These are phyloP conservation scores for Osmoderma eremita DNA, from an alignment of 2,888 invertebrate species.

Conservation along the genomic window DNA sequence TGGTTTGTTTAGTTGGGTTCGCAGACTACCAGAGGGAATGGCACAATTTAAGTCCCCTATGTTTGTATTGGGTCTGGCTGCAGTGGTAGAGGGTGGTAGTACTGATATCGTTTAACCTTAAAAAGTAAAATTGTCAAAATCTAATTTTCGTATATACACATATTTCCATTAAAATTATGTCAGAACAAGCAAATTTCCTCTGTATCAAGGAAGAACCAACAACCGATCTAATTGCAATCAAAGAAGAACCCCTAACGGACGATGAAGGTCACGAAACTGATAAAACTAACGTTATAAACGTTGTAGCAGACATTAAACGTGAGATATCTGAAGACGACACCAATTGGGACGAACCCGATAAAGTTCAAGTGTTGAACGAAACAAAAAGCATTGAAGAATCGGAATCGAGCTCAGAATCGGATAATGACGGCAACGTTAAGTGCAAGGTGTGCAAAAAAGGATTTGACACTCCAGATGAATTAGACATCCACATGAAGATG, in stretches of 20 bases:
- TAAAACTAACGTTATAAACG: conserved; percentile 8
- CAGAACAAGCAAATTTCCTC: conserved; percentile 7
- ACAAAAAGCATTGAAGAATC: conserved; percentile 40
- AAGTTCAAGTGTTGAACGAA: conserved; percentile 31
- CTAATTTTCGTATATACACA: no score
- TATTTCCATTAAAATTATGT: conserved; percentile 12
- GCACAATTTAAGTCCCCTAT: no score
- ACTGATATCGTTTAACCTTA: no score
- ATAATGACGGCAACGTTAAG: conserved; percentile 27
- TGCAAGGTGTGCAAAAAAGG: conserved; percentile 55
- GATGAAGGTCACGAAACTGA: conserved; percentile 7
- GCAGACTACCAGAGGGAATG: no score
- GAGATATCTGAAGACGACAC: conserved; percentile 33
- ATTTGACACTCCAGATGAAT: conserved; percentile 49
- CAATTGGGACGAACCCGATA: conserved; percentile 29
- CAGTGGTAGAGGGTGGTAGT: no score
- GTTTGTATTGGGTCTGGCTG: no score
- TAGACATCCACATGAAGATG: conserved; percentile 52
- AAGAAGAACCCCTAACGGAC: conserved; percentile 35
- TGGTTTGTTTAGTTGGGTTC: no score
- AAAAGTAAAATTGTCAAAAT: no score
- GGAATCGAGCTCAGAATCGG: conserved; percentile 26
- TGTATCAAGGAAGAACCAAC: conserved; percentile 19
- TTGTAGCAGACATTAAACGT: not conserved
- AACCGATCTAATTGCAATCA: conserved; percentile 8